Evolutionary conservation across 2,888 invertebrate genomes (phyloP).

Genomic region (Sisyra nigra): DNA sequence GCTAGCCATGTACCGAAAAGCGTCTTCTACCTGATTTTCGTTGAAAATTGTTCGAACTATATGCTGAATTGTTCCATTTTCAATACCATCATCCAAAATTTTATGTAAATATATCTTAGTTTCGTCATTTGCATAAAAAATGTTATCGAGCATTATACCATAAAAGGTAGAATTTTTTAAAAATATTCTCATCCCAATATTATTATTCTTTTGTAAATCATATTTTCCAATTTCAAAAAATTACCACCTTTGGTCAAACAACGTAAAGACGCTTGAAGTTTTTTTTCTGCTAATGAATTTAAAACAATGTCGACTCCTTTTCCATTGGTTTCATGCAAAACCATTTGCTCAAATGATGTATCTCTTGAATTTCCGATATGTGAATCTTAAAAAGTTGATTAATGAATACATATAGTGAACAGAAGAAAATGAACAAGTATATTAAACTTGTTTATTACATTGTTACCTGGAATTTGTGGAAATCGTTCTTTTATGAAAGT

Average conservation of each 20-base stretch:
- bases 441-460: background rate
- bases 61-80: slow-evolving; percentile 49
- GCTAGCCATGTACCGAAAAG: slow-evolving; percentile 45
- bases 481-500: slow-evolving; percentile 34
- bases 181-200: slow-evolving; percentile 47
- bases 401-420: background rate
- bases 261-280: slow-evolving; percentile 53
- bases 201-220: slow-evolving; percentile 52
- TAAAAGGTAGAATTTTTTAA: slow-evolving; percentile 58
- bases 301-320: slow-evolving; percentile 79
- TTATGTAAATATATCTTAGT: slow-evolving; percentile 28
- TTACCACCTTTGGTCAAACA: slow-evolving; percentile 43
- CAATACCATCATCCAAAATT: slow-evolving; percentile 41
- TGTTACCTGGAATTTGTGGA: slow-evolving; percentile 21
- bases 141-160: slow-evolving; percentile 56
- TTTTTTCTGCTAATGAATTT: slow-evolving; percentile 86
- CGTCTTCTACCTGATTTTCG: slow-evolving; percentile 48
- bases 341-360: slow-evolving; percentile 71
- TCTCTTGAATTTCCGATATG: slow-evolving; percentile 81
- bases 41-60: slow-evolving; percentile 45
- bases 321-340: slow-evolving; percentile 64
- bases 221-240: slow-evolving; percentile 81
- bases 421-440: background rate
- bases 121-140: background rate
- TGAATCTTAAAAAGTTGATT: slow-evolving; percentile 22